Percentiles rank a stretch among this genome's conserved stretches.
phyloP scores from a whole-genome alignment of 2,113 vertebrate species.

The Proteles cristata region DNA sequence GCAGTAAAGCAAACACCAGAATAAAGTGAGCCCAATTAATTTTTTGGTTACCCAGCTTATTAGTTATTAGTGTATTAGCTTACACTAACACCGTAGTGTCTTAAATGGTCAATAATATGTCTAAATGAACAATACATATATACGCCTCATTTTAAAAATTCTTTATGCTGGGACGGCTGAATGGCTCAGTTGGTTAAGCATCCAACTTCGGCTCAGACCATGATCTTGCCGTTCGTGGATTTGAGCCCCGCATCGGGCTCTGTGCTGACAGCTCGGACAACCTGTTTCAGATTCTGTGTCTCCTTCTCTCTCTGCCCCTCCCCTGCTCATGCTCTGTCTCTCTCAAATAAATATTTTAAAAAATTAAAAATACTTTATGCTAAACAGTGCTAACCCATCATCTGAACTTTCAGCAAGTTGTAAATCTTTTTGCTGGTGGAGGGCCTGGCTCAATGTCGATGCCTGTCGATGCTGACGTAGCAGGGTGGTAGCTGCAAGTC shows the following conservation, averaged over 20 bases:
- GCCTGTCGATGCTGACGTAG: not conserved
- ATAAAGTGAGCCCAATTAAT: not conserved
- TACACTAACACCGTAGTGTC: not conserved
- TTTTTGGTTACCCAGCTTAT: not conserved
- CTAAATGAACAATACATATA: not conserved
- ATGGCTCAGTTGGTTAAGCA: too few species aligned
- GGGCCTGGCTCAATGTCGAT: not conserved
- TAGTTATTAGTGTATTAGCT: too few species aligned
- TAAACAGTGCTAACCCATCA: not conserved
- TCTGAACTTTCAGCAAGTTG: not conserved
- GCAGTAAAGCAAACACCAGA: not conserved
- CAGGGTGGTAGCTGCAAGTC: not conserved
- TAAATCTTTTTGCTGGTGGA: not conserved
- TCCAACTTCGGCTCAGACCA: too few species aligned
- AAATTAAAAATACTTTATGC: not conserved
- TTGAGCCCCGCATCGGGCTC: too few species aligned
- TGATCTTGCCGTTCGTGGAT: too few species aligned
- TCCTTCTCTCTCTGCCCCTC: too few species aligned
- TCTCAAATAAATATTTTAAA: too few species aligned
- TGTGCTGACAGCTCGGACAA: too few species aligned
- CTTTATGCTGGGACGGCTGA: not conserved
- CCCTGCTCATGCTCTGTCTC: too few species aligned
- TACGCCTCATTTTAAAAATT: not conserved
- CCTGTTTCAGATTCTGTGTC: too few species aligned
- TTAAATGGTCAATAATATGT: not conserved